phyloP scores from a whole-genome alignment of 2,888 invertebrate species.

The Sympetrum striolatum region DNA sequence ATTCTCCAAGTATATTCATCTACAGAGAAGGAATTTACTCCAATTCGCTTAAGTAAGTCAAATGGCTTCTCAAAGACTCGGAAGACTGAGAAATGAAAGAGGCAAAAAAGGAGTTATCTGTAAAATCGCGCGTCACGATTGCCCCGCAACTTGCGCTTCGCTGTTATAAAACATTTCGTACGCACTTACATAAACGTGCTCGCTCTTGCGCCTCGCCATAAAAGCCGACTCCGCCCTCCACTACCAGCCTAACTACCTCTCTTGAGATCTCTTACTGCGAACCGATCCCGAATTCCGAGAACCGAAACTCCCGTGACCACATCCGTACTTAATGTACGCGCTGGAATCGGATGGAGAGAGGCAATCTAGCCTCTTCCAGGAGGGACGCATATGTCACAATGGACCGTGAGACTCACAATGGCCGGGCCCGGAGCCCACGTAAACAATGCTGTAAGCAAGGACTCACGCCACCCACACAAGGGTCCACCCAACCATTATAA shows the following conservation, averaged over 20 bases:
- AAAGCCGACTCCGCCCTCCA: no score
- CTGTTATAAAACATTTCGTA: no score
- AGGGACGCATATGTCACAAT: constrained; percentile 36
- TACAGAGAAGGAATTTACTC: no score
- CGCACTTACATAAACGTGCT: no score
- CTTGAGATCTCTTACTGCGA: neutral
- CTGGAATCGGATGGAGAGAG: neutral
- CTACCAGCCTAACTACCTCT: neutral
- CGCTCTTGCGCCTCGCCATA: no score
- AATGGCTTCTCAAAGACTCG: no score
- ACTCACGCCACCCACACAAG: constrained; percentile 5
- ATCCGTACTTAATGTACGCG: neutral
- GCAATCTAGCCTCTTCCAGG: neutral
- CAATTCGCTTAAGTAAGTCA: no score
- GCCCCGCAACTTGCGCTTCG: no score
- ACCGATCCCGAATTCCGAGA: neutral
- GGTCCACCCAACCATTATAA: neutral
- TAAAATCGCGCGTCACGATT: no score
- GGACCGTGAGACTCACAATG: constrained; percentile 24
- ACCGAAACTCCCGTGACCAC: neutral
- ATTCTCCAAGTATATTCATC: no score
- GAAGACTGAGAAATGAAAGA: no score
- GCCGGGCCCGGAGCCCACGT: constrained; percentile 10
- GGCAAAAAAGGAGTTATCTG: no score
- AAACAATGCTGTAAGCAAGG: constrained; percentile 41